Conservation (phyloP, 2,113 vertebrate species). For the Vanacampus margaritifer region DNA sequence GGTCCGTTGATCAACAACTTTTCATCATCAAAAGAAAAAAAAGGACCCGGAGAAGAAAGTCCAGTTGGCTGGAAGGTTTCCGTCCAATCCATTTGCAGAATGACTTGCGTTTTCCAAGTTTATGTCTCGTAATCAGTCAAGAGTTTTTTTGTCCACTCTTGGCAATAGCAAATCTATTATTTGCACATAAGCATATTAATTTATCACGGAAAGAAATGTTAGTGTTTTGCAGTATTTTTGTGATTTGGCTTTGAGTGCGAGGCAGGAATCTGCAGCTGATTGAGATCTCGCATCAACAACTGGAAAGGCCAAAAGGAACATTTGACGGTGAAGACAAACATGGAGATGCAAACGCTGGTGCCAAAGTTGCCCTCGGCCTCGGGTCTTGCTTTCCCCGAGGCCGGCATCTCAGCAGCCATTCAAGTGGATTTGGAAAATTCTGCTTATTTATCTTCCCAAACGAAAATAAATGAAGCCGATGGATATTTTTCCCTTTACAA, state of each 20-base stretch:
- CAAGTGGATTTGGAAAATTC: not conserved
- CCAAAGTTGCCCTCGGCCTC: conserved; percentile 9
- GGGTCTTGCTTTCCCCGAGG: conserved; percentile 4
- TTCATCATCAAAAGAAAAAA: no score
- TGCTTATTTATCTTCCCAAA: no score
- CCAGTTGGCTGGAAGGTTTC: no score
- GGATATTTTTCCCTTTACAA: no score
- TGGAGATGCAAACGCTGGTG: not conserved
- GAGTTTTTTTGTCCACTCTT: not conserved
- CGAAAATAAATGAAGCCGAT: no score
- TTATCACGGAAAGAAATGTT: not conserved
- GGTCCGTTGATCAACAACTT: no score
- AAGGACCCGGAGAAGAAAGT: no score
- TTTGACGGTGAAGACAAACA: not conserved
- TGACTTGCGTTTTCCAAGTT: no score
- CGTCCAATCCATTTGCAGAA: no score
- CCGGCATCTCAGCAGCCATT: not conserved
- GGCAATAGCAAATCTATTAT: not conserved
- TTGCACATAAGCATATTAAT: not conserved
- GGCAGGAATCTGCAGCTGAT: not conserved
- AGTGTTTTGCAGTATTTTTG: not conserved
- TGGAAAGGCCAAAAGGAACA: not conserved
- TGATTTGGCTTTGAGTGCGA: not conserved
- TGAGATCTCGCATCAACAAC: not conserved
- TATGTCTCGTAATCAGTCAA: no score